Conservation (phyloP, 2,113 vertebrate species). For the Hemibagrus wyckioides region DNA sequence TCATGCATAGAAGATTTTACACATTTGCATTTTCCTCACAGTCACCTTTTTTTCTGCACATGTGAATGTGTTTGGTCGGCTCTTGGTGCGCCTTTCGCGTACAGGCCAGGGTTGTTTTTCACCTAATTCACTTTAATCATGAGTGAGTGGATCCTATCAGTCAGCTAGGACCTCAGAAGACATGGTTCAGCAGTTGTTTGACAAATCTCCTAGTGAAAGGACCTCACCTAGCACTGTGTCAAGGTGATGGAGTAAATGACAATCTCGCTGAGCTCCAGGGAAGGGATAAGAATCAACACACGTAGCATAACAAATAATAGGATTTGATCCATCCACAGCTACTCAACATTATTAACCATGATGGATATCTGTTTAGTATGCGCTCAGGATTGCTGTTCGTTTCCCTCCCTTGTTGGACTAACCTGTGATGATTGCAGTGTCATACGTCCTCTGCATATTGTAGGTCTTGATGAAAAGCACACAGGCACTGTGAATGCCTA, state of each 20-base stretch:
- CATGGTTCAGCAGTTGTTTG: slow-evolving; percentile 53
- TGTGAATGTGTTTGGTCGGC: neutral
- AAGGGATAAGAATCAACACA: slow-evolving; percentile 52
- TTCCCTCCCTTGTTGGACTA: slow-evolving; percentile 29
- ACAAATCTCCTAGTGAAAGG: slow-evolving; percentile 58
- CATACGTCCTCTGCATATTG: slow-evolving; percentile 29
- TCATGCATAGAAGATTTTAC: neutral
- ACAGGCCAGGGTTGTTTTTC: slow-evolving; percentile 37
- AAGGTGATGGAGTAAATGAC: slow-evolving; percentile 56
- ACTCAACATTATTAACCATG: slow-evolving; percentile 48
- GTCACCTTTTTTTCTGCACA: neutral
- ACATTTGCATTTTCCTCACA: slow-evolving; percentile 3
- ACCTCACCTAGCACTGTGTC: slow-evolving; percentile 51
- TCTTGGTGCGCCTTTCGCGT: neutral
- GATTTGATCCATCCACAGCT: slow-evolving; percentile 49
- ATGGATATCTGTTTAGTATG: slow-evolving; percentile 45
- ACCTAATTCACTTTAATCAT: slow-evolving; percentile 55
- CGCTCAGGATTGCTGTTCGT: slow-evolving; percentile 12
- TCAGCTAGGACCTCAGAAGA: slow-evolving; percentile 47
- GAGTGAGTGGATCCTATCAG: slow-evolving; percentile 54
- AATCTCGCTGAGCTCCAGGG: slow-evolving; percentile 48
- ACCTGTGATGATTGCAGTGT: slow-evolving; percentile 38
- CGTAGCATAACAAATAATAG: slow-evolving; percentile 51
- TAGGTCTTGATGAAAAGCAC: slow-evolving; percentile 28
- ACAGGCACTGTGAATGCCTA: neutral